These are phyloP conservation scores for Polypedilum vanderplanki DNA, from an alignment of 1,140 invertebrate genomes.

Conservation along the genomic window DNA sequence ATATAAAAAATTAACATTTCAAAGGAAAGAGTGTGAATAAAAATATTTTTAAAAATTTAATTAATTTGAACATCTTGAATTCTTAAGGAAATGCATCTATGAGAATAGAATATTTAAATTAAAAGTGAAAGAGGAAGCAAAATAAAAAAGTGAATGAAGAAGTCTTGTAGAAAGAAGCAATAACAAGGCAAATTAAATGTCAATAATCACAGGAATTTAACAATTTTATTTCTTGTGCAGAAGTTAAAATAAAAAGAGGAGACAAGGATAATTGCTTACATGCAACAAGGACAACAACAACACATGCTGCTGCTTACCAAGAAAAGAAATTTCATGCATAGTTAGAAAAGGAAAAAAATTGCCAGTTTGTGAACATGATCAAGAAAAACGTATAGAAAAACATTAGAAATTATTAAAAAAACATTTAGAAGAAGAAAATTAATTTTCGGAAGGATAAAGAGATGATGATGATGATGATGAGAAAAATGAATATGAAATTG, in stretches of 20 bases:
- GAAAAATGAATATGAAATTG: constrained; percentile 19
- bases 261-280: no score
- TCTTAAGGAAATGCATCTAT: constrained; percentile 1
- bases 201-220: neutral
- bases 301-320: no score
- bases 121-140: no score
- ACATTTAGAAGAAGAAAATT: no score
- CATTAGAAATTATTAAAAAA: no score
- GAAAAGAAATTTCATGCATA: constrained; percentile 7
- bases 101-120: neutral
- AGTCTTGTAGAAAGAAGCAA: neutral
- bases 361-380: neutral
- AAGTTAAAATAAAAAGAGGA: no score
- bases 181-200: constrained; percentile 21
- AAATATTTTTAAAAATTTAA: neutral
- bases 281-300: no score
- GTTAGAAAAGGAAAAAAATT: neutral
- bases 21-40: constrained; percentile 13
- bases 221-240: no score
- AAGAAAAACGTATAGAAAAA: neutral
- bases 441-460: no score
- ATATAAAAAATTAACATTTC: constrained; percentile 22
- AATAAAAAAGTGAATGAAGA: neutral
- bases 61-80: neutral
- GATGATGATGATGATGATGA: neutral